Percentiles rank a stretch among this genome's conserved stretches.
These are phyloP conservation scores for Cydia strobilella DNA, from an alignment of 1,140 invertebrate genomes.

Conservation along the genomic window DNA sequence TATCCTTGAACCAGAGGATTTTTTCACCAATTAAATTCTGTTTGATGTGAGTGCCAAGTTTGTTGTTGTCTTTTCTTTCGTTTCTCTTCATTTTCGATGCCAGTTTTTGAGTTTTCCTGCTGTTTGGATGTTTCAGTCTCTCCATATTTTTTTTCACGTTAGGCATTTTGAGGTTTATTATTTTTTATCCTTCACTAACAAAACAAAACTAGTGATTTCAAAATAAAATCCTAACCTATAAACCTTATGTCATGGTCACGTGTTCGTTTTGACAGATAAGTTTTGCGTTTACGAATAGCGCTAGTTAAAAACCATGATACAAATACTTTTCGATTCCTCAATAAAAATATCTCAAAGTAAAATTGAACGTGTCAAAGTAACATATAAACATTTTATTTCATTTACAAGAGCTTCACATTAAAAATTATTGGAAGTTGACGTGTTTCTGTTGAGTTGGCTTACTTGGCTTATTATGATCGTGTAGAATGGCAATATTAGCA, in stretches of 20 bases:
- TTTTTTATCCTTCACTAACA: neutral
- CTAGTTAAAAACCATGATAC: neutral
- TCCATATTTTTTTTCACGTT: conserved; percentile 71
- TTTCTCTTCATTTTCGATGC: conserved; percentile 84
- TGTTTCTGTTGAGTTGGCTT: too few relatives aligned
- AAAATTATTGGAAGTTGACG: too few relatives aligned
- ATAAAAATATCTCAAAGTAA: too few relatives aligned
- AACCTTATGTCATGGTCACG: neutral
- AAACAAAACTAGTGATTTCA: neutral
- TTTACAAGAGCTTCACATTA: too few relatives aligned
- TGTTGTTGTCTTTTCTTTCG: conserved; percentile 83
- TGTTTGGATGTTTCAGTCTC: conserved; percentile 88
- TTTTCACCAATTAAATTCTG: conserved; percentile 87
- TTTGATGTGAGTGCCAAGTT: conserved; percentile 84
- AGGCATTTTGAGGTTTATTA: conserved; percentile 54
- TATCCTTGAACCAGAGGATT: conserved; percentile 85
- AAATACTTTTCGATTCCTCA: neutral
- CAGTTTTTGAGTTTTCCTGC: conserved; percentile 86
- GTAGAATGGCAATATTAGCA: neutral
- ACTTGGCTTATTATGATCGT: too few relatives aligned
- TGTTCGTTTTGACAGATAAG: conserved; percentile 13
- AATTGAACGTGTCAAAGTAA: too few relatives aligned
- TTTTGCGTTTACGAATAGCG: neutral
- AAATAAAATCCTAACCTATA: neutral
- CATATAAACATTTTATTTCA: too few relatives aligned